A percentile compares a stretch with the other conserved stretches of the same genome.
phyloP scores from a whole-genome alignment of 2,113 vertebrate species.

The Cyprinus carpio region DNA sequence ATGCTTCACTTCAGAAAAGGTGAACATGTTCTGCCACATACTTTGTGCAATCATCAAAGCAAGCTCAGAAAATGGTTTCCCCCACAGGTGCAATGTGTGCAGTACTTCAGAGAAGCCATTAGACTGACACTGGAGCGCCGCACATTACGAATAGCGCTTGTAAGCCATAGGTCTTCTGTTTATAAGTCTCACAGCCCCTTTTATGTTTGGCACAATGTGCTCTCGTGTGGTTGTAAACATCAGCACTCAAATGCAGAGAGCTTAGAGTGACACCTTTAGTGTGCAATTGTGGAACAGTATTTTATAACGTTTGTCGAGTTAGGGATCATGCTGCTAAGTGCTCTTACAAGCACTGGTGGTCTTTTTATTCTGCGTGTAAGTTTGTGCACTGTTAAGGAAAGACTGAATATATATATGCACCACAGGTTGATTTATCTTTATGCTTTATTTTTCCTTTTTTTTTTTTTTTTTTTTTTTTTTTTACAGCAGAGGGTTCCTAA shows the following conservation, averaged over 20 bases:
- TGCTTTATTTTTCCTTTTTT: neutral
- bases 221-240: conserved; percentile 35
- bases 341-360: conserved; percentile 9
- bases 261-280: conserved; percentile 26
- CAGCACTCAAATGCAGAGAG: conserved; percentile 24
- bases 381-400: neutral
- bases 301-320: conserved; percentile 19
- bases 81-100: conserved; percentile 31
- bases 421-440: neutral
- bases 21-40: neutral
- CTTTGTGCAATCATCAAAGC: conserved; percentile 23
- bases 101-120: conserved; percentile 10
- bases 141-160: neutral
- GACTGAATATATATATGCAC: neutral
- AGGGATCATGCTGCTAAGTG: conserved; percentile 6
- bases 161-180: conserved; percentile 38
- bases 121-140: neutral
- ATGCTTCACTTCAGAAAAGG: neutral
- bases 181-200: conserved; percentile 23
- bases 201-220: conserved; percentile 13
- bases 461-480: neutral
- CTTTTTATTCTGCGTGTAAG: neutral
- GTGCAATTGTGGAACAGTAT: conserved; percentile 16
- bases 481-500: neutral
- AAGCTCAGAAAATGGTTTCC: neutral